These are phyloP conservation scores for Pipistrellus kuhlii DNA, from an alignment of 2,797 vertebrate genomes.

Conservation along the genomic window DNA sequence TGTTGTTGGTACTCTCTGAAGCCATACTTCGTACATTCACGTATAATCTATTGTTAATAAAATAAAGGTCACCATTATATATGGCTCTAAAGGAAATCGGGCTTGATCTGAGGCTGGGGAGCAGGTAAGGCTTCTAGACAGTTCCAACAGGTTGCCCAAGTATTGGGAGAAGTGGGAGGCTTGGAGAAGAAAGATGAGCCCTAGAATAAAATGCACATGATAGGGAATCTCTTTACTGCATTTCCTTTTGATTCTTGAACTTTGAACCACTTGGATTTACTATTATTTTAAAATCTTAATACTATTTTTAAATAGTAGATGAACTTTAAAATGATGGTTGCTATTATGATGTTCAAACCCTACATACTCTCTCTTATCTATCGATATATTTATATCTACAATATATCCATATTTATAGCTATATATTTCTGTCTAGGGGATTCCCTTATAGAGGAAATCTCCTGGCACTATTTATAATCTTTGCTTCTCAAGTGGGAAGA, in stretches of 20 bases:
- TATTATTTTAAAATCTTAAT: conserved; percentile 44
- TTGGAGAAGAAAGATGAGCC: neutral
- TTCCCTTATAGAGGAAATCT: neutral
- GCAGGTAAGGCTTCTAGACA: neutral
- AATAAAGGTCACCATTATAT: neutral
- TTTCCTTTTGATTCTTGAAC: conserved; percentile 21
- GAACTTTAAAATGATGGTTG: neutral
- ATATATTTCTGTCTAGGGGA: neutral
- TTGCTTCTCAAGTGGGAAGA: neutral
- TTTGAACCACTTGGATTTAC: neutral
- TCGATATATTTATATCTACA: fast-evolving
- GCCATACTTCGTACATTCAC: neutral
- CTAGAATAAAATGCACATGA: neutral
- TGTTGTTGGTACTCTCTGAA: neutral
- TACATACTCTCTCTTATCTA: neutral
- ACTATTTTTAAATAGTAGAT: neutral
- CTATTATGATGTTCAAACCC: neutral
- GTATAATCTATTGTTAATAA: neutral
- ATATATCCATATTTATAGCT: neutral
- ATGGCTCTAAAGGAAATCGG: neutral
- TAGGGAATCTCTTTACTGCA: neutral
- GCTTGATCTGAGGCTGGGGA: neutral
- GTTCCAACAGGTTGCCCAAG: neutral
- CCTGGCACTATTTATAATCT: neutral
- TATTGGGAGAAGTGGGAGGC: neutral